Evolutionary conservation across 2,113 vertebrate species (phyloP).

Genomic region (Canis aureus): DNA sequence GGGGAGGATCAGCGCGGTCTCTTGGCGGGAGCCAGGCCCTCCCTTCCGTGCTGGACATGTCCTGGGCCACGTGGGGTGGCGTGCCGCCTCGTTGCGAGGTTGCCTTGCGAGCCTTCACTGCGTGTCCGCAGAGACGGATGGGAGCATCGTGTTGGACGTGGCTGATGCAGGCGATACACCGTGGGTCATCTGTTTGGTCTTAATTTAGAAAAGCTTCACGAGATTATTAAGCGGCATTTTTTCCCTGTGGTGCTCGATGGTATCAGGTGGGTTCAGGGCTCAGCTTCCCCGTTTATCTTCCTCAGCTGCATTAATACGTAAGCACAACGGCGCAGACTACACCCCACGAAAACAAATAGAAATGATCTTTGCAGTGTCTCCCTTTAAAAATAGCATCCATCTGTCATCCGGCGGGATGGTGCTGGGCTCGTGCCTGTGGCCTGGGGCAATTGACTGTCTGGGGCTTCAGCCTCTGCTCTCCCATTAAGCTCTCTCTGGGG

Average conservation of each 20-base stretch:
- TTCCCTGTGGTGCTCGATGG: conserved; percentile 51
- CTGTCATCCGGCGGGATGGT: conserved; percentile 43
- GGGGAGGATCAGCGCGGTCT: neutral
- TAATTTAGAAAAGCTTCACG: conserved; percentile 74
- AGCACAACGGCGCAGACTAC: neutral
- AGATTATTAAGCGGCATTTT: conserved; percentile 59
- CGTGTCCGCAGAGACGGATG: neutral
- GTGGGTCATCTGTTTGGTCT: conserved; percentile 74
- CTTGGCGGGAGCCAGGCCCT: neutral
- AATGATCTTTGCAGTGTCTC: conserved; percentile 48
- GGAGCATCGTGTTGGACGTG: neutral
- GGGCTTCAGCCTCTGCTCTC: neutral
- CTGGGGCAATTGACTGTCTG: neutral
- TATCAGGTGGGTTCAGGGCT: conserved; percentile 61
- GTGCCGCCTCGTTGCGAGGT: accelerated
- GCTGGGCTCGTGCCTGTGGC: neutral
- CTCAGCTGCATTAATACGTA: neutral
- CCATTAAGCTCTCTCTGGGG: accelerated
- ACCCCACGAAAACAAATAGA: conserved; percentile 39
- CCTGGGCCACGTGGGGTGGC: neutral
- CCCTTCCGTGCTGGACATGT: accelerated
- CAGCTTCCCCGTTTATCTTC: conserved; percentile 68
- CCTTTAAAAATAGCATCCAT: conserved; percentile 57
- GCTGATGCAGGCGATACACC: conserved; percentile 3
- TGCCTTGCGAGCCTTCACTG: neutral